Percentiles rank a stretch among this genome's conserved stretches.
Evolutionary conservation across 2,888 invertebrate genomes (phyloP).

Genomic region (Craniophora ligustri): DNA sequence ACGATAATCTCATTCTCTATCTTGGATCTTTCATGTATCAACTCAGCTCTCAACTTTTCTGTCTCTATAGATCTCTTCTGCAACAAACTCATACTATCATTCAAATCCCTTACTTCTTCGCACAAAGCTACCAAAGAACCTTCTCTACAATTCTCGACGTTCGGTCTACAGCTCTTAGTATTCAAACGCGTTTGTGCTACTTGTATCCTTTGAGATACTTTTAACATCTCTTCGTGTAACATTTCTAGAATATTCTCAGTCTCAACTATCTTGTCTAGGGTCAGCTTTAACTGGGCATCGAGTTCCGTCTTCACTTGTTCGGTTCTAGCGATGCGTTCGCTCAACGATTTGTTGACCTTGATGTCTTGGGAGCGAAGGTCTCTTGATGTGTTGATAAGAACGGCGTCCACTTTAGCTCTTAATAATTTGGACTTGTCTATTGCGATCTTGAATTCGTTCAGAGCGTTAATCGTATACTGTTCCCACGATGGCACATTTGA

Average conservation of each 20-base stretch:
- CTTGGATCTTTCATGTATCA: constrained; percentile 79
- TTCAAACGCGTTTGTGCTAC: constrained; percentile 83
- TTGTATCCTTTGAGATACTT: constrained; percentile 79
- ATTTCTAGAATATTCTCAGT: constrained; percentile 80
- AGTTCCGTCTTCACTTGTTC: constrained; percentile 92
- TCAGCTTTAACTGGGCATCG: constrained; percentile 90
- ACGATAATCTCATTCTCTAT: constrained; percentile 83
- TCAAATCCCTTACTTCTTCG: constrained; percentile 81
- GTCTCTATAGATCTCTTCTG: constrained; percentile 77
- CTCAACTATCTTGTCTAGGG: constrained; percentile 78
- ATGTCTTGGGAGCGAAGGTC: constrained; percentile 95
- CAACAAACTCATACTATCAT: constrained; percentile 79
- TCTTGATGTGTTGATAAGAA: constrained; percentile 92
- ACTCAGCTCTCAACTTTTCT: constrained; percentile 74
- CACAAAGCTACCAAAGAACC: constrained; percentile 79
- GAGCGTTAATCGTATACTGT: constrained; percentile 92
- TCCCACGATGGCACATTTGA: constrained; percentile 95
- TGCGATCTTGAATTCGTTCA: constrained; percentile 92
- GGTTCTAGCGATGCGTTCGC: constrained; percentile 92
- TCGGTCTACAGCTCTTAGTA: constrained; percentile 77
- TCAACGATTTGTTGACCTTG: constrained; percentile 92
- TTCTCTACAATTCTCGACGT: constrained; percentile 83
- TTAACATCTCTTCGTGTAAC: constrained; percentile 79
- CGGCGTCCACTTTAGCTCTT: constrained; percentile 91
- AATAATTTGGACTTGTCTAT: constrained; percentile 92